Evolutionary conservation across 2,797 vertebrate species (phyloP).

Genomic region (Aeoliscus strigatus): DNA sequence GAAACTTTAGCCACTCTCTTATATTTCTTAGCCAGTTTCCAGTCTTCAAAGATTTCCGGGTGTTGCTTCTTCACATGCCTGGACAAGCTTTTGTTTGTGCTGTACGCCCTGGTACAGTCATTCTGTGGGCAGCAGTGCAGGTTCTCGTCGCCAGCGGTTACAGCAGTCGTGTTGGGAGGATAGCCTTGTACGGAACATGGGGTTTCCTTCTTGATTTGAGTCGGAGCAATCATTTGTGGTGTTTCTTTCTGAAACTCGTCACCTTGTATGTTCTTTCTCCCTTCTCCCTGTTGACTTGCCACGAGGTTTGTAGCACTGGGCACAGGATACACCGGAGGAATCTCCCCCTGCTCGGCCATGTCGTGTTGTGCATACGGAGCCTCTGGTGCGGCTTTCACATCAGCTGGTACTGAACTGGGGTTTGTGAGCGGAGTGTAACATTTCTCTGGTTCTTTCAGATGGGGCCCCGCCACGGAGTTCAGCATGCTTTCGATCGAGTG

Average conservation of each 20-base stretch:
- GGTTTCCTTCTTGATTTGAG: slow-evolving; percentile 66
- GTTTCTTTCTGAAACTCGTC: slow-evolving; percentile 40
- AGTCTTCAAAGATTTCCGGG: slow-evolving; percentile 91
- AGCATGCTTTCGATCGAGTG: slow-evolving; percentile 70
- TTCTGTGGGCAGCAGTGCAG: slow-evolving; percentile 89
- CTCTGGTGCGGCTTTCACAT: slow-evolving; percentile 29
- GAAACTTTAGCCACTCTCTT: slow-evolving; percentile 85
- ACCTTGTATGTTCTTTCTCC: slow-evolving; percentile 23
- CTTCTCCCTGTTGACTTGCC: slow-evolving; percentile 32
- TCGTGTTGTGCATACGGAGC: slow-evolving; percentile 13
- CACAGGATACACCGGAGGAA: slow-evolving; percentile 30
- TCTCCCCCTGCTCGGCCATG: slow-evolving; percentile 24
- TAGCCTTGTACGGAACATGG: slow-evolving; percentile 60
- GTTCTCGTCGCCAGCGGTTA: slow-evolving; percentile 65
- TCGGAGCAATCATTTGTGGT: slow-evolving; percentile 56
- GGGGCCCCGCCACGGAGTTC: slow-evolving; percentile 43
- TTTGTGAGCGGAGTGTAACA: slow-evolving; percentile 65
- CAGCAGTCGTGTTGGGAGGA: slow-evolving; percentile 44
- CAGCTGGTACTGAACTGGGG: slow-evolving; percentile 38
- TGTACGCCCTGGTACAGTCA: slow-evolving; percentile 90
- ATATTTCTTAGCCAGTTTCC: slow-evolving; percentile 91
- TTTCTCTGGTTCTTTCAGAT: slow-evolving; percentile 55
- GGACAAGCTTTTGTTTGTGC: slow-evolving; percentile 95
- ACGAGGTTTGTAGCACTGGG: slow-evolving; percentile 29
- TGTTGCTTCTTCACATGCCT: slow-evolving; percentile 97